Evolutionary conservation across 2,888 invertebrate species (phyloP).

Genomic region (Hedychridium roseum): DNA sequence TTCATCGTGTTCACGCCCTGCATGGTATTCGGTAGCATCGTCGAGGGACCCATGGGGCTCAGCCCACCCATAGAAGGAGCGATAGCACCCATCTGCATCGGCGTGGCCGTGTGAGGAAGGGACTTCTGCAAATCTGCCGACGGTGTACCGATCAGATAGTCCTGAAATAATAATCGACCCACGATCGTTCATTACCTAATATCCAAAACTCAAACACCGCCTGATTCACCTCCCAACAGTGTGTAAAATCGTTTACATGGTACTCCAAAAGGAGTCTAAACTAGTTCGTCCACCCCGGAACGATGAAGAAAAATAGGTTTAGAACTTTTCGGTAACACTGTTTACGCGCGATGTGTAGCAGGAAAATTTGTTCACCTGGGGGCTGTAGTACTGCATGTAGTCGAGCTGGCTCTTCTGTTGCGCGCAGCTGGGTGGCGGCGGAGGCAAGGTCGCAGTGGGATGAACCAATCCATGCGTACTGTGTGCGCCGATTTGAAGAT

Average conservation of each 20-base stretch:
- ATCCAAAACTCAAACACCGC: too few relatives aligned
- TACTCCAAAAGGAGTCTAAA: not conserved
- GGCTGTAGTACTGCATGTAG: conserved; percentile 61
- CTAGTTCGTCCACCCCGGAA: not conserved
- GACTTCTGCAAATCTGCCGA: conserved; percentile 60
- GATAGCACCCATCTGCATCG: conserved; percentile 62
- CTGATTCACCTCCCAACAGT: too few relatives aligned
- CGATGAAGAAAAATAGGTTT: conserved; percentile 1
- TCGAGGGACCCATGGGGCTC: conserved; percentile 59
- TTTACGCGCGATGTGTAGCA: too few relatives aligned
- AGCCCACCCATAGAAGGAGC: conserved; percentile 60
- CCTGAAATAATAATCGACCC: conserved; percentile 41
- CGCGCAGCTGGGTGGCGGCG: conserved; percentile 57
- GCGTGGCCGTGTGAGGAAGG: conserved; percentile 59
- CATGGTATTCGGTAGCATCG: conserved; percentile 60
- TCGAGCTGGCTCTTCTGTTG: conserved; percentile 61
- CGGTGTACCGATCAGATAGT: conserved; percentile 58
- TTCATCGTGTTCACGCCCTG: conserved; percentile 61
- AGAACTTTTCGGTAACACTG: conserved; percentile 23
- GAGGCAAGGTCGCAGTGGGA: conserved; percentile 57
- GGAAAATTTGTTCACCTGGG: conserved; percentile 50
- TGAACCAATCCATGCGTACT: conserved; percentile 55
- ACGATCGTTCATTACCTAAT: not conserved
- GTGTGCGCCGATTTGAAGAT: conserved; percentile 50
- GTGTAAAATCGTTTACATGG: not conserved